phyloP scores from a whole-genome alignment of 2,888 invertebrate genomes.

The Leptopilina drosophilae region DNA sequence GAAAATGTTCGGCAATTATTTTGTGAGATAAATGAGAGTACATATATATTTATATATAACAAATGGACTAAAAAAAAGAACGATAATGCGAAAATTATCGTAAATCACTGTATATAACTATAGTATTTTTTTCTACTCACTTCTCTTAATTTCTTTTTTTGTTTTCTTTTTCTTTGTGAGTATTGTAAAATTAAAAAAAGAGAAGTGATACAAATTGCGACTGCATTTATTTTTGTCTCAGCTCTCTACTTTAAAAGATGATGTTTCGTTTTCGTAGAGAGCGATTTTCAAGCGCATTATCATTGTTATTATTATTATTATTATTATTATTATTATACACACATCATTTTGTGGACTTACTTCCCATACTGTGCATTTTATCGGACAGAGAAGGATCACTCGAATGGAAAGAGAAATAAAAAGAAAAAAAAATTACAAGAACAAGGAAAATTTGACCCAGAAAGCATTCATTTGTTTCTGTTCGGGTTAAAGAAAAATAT shows the following conservation, averaged over 20 bases:
- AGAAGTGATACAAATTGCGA: conserved; percentile 6
- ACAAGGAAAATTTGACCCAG: conserved; percentile 42
- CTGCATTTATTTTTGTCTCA: conserved; percentile 5
- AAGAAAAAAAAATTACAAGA: conserved; percentile 20
- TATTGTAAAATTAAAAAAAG: neutral
- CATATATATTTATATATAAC: neutral
- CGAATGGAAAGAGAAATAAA: conserved; percentile 17
- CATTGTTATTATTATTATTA: too few species aligned
- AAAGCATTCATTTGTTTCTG: conserved; percentile 47
- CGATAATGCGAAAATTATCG: conserved; percentile 28
- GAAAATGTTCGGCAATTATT: conserved; percentile 22
- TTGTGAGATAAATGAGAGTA: neutral
- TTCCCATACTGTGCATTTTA: conserved; percentile 30
- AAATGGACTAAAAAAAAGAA: conserved; percentile 15
- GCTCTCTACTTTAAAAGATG: conserved; percentile 5
- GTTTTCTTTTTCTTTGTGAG: conserved; percentile 16
- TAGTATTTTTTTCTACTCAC: neutral
- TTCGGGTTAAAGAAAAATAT: neutral
- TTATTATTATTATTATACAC: conserved; percentile 23
- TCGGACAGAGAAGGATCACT: conserved; percentile 36
- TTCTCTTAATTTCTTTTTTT: neutral
- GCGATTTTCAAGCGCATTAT: conserved; percentile 9
- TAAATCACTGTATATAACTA: neutral
- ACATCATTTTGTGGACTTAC: conserved; percentile 37
- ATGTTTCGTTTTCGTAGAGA: conserved; percentile 32